Evolutionary conservation across 2,888 invertebrate genomes (phyloP), one percentile per base, ranked within the genome.

Genomic region (Gandaritis pyraliata): DNA sequence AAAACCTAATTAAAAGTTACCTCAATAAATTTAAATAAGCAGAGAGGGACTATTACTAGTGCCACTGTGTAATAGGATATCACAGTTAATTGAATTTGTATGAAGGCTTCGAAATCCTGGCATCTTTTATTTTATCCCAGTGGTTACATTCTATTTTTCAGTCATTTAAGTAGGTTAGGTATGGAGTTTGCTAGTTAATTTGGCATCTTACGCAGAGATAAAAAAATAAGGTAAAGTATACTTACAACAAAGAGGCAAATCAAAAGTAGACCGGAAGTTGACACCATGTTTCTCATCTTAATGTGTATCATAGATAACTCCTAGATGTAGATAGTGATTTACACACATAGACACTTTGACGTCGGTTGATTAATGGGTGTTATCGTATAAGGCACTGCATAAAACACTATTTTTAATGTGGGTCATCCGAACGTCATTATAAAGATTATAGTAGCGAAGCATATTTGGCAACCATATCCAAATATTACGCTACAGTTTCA

Each of bases 181-280:
- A 7, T 15, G 15, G 10, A 45, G 7, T 5, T 71, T 38, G n/a
- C 15, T 11, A n/a, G 13, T 50, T 18, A 50, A 6, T 47, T 47
- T 30, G 23, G 18, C 13, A 43, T 52, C 12, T 6, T 48, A 30
- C 23, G 2, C 23, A 58, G 1, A 56, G 48, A 54, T 58, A 50
- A 61, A 61, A 23, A 66, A 70, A 74, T 61, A 64, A 69, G 68
- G 70, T 70, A 75, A 73, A 74, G 74, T 72, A 69, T 81, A 87
- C 87, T 87, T 82, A 87, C 87, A 69, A 81, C 69, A 70, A 72
- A 68, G 45, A 83, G 69, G 64, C 81, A 72, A 39, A 79, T 60
- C 51, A 73, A 72, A 77, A 86, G 71, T 77, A 87, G 78, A 66
- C 75, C 82, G 81, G 83, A 84, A 77, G 83, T 67, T 70, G 78